Percentiles rank a stretch among this genome's conserved stretches.
Conservation (phyloP, 1,140 invertebrate species). For the Drosophila murphyi region DNA sequence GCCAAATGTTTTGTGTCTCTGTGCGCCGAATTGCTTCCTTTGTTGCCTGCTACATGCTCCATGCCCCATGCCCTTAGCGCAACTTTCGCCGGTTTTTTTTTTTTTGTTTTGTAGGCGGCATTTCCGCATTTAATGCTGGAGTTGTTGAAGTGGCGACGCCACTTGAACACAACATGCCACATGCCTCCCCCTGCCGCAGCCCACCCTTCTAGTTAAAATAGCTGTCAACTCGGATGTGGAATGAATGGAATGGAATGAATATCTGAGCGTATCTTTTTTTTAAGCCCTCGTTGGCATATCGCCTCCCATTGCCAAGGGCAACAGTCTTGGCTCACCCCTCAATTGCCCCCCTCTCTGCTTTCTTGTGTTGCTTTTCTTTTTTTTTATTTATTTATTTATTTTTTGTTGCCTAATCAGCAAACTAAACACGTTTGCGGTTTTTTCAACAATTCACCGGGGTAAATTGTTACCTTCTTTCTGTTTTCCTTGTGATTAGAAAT, state of each 20-base stretch:
- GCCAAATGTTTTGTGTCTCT: conserved; percentile 31
- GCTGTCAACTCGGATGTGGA: conserved; percentile 23
- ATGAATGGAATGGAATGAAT: conserved; percentile 1
- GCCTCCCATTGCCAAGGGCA: conserved; percentile 54
- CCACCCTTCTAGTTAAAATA: conserved; percentile 7
- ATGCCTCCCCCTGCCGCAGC: neutral
- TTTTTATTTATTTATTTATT: no score
- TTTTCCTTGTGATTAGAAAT: conserved; percentile 42
- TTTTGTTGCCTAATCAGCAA: conserved; percentile 44
- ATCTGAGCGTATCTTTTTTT: conserved; percentile 26
- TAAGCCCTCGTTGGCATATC: neutral
- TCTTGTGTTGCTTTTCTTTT: conserved; percentile 2
- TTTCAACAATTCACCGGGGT: conserved; percentile 29
- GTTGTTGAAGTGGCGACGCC: conserved; percentile 43
- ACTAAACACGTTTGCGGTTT: conserved; percentile 48
- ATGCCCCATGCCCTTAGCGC: neutral
- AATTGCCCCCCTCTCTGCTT: conserved; percentile 2
- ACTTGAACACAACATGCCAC: conserved; percentile 57
- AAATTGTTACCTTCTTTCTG: no score
- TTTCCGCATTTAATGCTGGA: conserved; percentile 46
- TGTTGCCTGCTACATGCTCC: conserved; percentile 7
- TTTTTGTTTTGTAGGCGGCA: conserved; percentile 13
- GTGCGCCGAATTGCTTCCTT: conserved; percentile 17
- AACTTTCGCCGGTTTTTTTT: conserved; percentile 34
- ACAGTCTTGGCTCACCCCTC: conserved; percentile 24